Conservation (phyloP, 1,140 invertebrate genomes). For the Eriosoma lanigerum region DNA sequence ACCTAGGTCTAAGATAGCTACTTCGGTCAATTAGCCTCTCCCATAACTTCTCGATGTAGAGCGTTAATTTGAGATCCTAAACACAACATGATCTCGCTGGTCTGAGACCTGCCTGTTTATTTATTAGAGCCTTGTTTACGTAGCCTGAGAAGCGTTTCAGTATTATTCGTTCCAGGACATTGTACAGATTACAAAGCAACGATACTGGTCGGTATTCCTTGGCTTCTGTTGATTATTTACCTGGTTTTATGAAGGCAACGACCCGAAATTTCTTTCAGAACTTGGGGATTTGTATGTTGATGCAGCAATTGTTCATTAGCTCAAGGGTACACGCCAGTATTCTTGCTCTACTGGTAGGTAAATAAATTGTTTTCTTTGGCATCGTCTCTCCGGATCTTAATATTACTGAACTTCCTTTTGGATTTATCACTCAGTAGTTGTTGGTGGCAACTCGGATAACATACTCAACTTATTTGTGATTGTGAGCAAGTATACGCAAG, state of each 20-base stretch:
- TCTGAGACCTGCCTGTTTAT: constrained; percentile 48
- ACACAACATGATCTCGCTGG: constrained; percentile 38
- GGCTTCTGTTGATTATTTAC: neutral
- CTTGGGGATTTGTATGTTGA: constrained; percentile 39
- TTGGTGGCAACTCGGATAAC: neutral
- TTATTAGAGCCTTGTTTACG: constrained; percentile 28
- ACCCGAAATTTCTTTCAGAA: constrained; percentile 43
- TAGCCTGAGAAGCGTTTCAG: constrained; percentile 40
- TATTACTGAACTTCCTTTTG: constrained; percentile 1
- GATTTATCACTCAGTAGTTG: constrained; percentile 26
- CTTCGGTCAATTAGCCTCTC: constrained; percentile 37
- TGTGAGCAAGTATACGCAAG: too few species aligned
- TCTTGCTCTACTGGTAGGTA: neutral
- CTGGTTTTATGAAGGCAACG: constrained; percentile 5
- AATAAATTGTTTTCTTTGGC: constrained; percentile 15
- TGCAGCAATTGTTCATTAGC: constrained; percentile 44
- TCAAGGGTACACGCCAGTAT: constrained; percentile 35
- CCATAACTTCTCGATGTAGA: constrained; percentile 52
- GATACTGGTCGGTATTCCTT: constrained; percentile 43
- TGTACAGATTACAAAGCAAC: constrained; percentile 47
- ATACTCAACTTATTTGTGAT: too few species aligned
- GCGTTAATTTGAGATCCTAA: constrained; percentile 50
- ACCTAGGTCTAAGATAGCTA: constrained; percentile 46
- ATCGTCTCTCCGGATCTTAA: constrained; percentile 31
- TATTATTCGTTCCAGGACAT: constrained; percentile 50